phyloP scores from a whole-genome alignment of 2,888 invertebrate species.

The Boloria euphrosyne region DNA sequence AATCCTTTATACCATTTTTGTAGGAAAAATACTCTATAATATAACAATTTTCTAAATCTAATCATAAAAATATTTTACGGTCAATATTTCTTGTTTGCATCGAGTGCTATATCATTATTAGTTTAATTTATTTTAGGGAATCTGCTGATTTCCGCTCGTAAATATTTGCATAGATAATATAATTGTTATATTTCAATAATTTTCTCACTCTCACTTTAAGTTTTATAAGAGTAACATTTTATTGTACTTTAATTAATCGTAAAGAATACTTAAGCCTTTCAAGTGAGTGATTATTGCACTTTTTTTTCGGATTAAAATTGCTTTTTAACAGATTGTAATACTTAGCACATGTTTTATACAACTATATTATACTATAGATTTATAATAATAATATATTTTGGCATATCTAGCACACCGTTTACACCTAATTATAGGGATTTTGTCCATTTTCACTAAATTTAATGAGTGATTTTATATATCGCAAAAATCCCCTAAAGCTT shows the following conservation, averaged over 20 bases:
- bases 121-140: no score
- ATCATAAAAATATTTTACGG: conserved; percentile 17
- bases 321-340: conserved; percentile 3
- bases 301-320: not conserved
- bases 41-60: conserved; percentile 8
- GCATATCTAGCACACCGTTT: conserved; percentile 71
- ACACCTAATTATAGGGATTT: conserved; percentile 42
- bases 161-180: no score
- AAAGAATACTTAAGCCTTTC: conserved; percentile 2
- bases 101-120: not conserved
- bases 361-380: conserved; percentile 48
- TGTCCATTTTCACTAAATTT: conserved; percentile 36
- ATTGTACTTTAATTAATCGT: conserved; percentile 11
- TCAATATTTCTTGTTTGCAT: conserved; percentile 3
- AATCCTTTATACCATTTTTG: conserved; percentile 5
- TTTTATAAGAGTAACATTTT: conserved; percentile 3
- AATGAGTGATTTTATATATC: not conserved
- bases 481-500: conserved; percentile 21
- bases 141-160: no score
- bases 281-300: not conserved
- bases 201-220: not conserved
- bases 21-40: conserved; percentile 20
- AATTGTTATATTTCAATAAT: not conserved
- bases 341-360: conserved; percentile 10
- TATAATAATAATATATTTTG: conserved; percentile 56